A percentile compares a stretch with the other conserved stretches of the same genome.
phyloP scores from a whole-genome alignment of 2,888 invertebrate species.

The Apotomis capreana region DNA sequence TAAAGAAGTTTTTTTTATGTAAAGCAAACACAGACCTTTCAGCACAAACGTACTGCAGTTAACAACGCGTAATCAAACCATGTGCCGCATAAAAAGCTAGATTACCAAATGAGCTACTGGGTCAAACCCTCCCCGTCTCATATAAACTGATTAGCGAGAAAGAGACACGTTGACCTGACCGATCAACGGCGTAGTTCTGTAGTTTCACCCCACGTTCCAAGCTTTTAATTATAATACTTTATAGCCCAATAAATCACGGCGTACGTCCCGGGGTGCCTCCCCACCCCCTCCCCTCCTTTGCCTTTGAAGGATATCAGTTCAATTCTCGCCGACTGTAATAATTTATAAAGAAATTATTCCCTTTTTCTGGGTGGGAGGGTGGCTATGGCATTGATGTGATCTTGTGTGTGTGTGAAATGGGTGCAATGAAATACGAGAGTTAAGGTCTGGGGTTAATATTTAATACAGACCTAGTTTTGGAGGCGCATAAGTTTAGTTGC shows the following conservation, averaged over 20 bases:
- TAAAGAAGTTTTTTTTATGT: too few relatives aligned
- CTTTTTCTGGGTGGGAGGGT: slow-evolving; percentile 54
- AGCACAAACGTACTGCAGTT: too few relatives aligned
- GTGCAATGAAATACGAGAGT: neutral
- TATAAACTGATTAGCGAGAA: slow-evolving; percentile 27
- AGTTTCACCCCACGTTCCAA: slow-evolving; percentile 73
- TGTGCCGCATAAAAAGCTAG: neutral
- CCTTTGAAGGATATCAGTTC: slow-evolving; percentile 86
- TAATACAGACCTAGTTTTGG: too few relatives aligned
- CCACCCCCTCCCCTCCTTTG: slow-evolving; percentile 57
- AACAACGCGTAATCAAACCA: too few relatives aligned
- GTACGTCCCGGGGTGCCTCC: slow-evolving; percentile 73
- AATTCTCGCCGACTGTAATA: slow-evolving; percentile 86
- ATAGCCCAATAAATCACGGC: slow-evolving; percentile 89
- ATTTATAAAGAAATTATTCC: slow-evolving; percentile 87
- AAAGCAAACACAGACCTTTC: too few relatives aligned
- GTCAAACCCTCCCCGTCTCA: slow-evolving; percentile 7
- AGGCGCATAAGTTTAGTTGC: neutral
- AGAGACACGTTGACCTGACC: slow-evolving; percentile 46
- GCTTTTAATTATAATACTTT: slow-evolving; percentile 92
- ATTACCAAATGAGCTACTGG: neutral
- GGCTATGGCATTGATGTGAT: slow-evolving; percentile 37
- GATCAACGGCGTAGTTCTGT: slow-evolving; percentile 69
- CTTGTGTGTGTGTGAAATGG: slow-evolving; percentile 38
- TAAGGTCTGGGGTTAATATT: neutral